Evolutionary conservation across 2,113 vertebrate species (phyloP).

Genomic region (Mobula birostris): DNA sequence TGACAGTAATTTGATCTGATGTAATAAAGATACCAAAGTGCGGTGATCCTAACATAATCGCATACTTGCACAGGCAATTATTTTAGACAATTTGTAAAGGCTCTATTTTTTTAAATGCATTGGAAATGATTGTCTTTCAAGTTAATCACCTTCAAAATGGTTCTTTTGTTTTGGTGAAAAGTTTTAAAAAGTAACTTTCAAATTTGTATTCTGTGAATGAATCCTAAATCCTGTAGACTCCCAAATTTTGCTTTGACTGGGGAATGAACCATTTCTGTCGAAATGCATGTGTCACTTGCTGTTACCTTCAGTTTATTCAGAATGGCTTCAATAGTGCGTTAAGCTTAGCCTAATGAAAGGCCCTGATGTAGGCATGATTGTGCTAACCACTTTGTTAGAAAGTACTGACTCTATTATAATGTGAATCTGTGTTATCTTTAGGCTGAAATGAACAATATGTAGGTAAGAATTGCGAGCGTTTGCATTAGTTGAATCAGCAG

Average conservation of each 20-base stretch:
- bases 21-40: neutral
- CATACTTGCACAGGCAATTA: neutral
- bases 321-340: slow-evolving; percentile 46
- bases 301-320: slow-evolving; percentile 40
- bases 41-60: neutral
- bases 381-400: slow-evolving; percentile 43
- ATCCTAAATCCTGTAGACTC: neutral
- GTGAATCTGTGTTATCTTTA: slow-evolving; percentile 45
- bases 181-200: neutral
- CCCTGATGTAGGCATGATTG: slow-evolving; percentile 49
- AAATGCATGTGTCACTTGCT: slow-evolving; percentile 42
- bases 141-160: neutral
- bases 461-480: slow-evolving; percentile 46
- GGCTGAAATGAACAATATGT: slow-evolving; percentile 48
- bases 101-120: neutral
- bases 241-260: slow-evolving; percentile 40
- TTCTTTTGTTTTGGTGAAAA: neutral
- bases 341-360: slow-evolving; percentile 43
- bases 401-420: slow-evolving; percentile 39
- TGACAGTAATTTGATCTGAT: neutral
- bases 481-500: slow-evolving; percentile 44
- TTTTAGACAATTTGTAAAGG: neutral
- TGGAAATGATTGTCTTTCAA: neutral
- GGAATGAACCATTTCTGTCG: slow-evolving; percentile 52
- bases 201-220: neutral